Evolutionary conservation across 2,797 vertebrate genomes (phyloP).

Genomic region (Sphenopsis melanotis): DNA sequence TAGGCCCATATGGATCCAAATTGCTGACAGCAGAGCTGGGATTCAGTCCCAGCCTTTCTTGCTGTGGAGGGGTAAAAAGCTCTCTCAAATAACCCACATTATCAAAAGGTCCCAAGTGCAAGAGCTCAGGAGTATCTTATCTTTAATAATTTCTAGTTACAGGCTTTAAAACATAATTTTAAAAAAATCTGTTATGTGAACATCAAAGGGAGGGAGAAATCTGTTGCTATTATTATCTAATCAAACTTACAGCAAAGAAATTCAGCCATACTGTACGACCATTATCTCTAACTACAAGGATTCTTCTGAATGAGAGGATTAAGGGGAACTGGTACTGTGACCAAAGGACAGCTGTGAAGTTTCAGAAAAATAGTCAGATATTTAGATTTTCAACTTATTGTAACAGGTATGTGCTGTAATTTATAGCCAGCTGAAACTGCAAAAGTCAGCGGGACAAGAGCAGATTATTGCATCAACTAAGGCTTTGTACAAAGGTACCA

Average conservation of each 20-base stretch:
- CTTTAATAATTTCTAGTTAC: constrained; percentile 2
- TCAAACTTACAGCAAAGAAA: not conserved
- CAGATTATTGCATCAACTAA: not conserved
- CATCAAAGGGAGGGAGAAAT: constrained; percentile 1
- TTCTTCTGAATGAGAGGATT: constrained; percentile 1
- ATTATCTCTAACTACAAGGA: constrained; percentile 3
- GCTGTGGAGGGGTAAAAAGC: not conserved
- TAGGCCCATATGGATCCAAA: not conserved
- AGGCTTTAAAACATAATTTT: not conserved
- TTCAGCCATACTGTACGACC: not conserved
- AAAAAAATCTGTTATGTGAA: not conserved
- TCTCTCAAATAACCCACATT: not conserved
- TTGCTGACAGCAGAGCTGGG: not conserved
- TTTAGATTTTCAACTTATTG: not conserved
- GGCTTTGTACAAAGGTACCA: not conserved
- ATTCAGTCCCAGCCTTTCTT: not conserved
- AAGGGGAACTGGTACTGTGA: not conserved
- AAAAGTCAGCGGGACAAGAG: not conserved
- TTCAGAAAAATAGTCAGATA: not conserved
- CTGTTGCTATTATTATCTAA: not conserved
- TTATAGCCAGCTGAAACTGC: not conserved
- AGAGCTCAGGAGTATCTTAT: not conserved
- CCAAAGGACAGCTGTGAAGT: not conserved
- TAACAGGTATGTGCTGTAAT: not conserved
- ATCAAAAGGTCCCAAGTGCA: not conserved